Conservation (phyloP, 2,888 invertebrate species). For the Pseudococcus longispinus region DNA sequence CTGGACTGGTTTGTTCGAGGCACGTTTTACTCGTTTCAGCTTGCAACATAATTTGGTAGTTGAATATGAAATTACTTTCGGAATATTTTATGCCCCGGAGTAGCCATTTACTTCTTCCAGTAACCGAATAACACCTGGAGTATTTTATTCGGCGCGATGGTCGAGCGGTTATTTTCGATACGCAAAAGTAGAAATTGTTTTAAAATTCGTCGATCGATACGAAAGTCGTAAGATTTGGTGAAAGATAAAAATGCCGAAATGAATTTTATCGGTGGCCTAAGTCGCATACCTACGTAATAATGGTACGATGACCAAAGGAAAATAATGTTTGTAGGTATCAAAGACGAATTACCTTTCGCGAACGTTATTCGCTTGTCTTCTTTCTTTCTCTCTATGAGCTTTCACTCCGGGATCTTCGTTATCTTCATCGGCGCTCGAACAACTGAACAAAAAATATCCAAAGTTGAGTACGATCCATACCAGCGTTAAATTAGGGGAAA, state of each 20-base stretch:
- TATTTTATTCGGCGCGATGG: not conserved
- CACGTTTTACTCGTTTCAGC: not conserved
- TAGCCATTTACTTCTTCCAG: not conserved
- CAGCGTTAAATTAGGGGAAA: not conserved
- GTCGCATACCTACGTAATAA: too few relatives aligned
- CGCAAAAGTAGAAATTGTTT: not conserved
- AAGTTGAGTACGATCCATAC: constrained; percentile 24
- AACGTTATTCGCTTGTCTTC: constrained; percentile 96
- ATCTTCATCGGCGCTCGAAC: constrained; percentile 84
- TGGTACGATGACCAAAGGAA: too few relatives aligned
- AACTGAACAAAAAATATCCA: constrained; percentile 58
- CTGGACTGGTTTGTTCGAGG: not conserved
- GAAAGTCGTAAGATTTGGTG: too few relatives aligned
- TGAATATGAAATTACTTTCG: not conserved
- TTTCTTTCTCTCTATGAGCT: constrained; percentile 92
- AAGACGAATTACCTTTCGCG: constrained; percentile 86
- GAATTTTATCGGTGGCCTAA: too few relatives aligned
- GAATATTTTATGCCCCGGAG: constrained; percentile 1
- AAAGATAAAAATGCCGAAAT: too few relatives aligned
- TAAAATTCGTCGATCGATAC: not conserved
- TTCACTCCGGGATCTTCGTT: constrained; percentile 83
- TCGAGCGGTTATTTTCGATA: not conserved
- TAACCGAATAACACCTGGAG: not conserved
- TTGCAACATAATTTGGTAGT: not conserved
- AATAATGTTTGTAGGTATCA: too few relatives aligned